phyloP scores from a whole-genome alignment of 2,113 vertebrate genomes.

The Spilogale gracilis region DNA sequence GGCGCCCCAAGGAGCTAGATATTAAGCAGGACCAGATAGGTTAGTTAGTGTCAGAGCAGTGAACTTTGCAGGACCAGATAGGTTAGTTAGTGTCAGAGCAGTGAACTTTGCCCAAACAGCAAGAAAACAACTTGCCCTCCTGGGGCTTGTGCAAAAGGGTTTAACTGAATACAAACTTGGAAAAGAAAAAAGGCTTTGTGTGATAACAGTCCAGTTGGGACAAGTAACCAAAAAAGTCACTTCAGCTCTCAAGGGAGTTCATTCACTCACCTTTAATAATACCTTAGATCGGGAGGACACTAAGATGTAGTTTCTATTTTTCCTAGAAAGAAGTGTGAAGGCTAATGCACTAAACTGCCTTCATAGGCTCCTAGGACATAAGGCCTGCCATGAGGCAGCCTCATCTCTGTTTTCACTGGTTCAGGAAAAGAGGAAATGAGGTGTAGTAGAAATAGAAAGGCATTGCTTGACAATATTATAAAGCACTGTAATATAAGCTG shows the following conservation, averaged over 20 bases:
- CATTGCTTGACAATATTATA: slow-evolving; percentile 70
- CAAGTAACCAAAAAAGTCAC: neutral
- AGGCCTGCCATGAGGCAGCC: neutral
- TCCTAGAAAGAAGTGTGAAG: slow-evolving; percentile 13
- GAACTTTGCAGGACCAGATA: slow-evolving; percentile 23
- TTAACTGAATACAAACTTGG: slow-evolving; percentile 37
- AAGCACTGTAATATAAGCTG: slow-evolving; percentile 69
- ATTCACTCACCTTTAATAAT: slow-evolving; percentile 2
- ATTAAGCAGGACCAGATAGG: neutral
- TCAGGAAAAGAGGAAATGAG: slow-evolving; percentile 65
- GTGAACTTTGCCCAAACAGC: slow-evolving; percentile 1
- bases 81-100: slow-evolving; percentile 6
- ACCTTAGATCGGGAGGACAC: neutral
- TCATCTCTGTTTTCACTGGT: slow-evolving; percentile 68
- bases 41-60: slow-evolving; percentile 15
- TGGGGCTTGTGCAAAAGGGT: neutral
- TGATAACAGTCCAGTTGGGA: neutral
- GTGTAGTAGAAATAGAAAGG: slow-evolving; percentile 64
- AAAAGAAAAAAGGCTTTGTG: slow-evolving; percentile 36
- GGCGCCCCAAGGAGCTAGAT: slow-evolving; percentile 1
- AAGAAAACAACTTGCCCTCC: neutral
- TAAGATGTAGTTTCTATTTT: neutral
- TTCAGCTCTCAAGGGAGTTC: slow-evolving; percentile 3
- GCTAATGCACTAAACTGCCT: neutral
- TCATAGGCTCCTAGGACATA: neutral